Base-by-base conservation (phyloP, 92 coral and sea anemone species). In the Phenganax marumi region DNA sequence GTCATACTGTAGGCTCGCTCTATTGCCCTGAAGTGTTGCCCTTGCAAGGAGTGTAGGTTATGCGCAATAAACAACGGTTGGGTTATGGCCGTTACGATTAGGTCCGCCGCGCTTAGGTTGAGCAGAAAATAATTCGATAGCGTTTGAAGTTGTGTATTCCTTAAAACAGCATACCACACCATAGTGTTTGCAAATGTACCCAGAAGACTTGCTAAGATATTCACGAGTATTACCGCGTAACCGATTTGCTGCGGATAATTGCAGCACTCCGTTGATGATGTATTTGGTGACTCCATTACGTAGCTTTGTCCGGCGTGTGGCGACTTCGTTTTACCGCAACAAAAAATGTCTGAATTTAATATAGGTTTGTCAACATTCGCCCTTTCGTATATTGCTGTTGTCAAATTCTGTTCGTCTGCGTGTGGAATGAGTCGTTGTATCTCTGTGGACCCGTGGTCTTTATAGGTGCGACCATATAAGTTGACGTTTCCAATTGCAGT, bases 141-240 rank as follows among this genome's bases (percentile, higher is more conserved):
- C 19, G 83, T 78, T 63, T 63, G 72, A 24, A 78, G 73, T n/a
- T 52, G 83, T n/a, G 73, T 61, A 57, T 78, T 78, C 47, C 63
- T 78, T 14, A 78, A 50, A 1, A 78, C 83, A 9, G 73, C 83
- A 26, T 61, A 39, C 73, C 83, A 60, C 1, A 78, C 60, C 1
- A 78, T 18, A 12, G 46, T 50, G 50, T 78, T 78, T 8, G 54
- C 72, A 18, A 78, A 78, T 8, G 73, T 61, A 0, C 83, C 83
- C 17, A 63, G 46, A 14, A 78, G 63, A 21, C 83, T 78, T 18
- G 55, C 71, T n/a, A 78, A 25, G 25, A 61, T 78, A 60, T 78
- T 78, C 12, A 78, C 25, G 11, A 50, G 9, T 5, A 78, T 43
- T 43, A 63, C 53, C 6, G 73, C 43, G 52, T 63, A 60, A 18